Percentiles rank a stretch among this genome's conserved stretches.
Evolutionary conservation across 2,113 vertebrate genomes (phyloP).

Genomic region (Nesospiza acunhae): DNA sequence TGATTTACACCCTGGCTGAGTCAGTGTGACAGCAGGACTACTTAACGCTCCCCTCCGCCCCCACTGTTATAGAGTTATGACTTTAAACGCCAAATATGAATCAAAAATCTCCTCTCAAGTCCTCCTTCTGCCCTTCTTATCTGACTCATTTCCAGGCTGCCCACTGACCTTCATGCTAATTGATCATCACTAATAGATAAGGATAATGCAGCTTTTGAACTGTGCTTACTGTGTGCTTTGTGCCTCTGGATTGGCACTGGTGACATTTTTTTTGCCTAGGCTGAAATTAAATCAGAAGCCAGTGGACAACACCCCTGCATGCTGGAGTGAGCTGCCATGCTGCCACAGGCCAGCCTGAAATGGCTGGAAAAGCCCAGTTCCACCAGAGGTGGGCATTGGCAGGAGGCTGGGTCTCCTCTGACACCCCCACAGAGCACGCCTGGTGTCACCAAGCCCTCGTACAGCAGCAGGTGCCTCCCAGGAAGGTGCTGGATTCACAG

Average conservation of each 20-base stretch:
- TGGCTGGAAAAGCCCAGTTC: neutral
- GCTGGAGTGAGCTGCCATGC: neutral
- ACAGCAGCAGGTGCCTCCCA: neutral
- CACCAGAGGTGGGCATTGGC: neutral
- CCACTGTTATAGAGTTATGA: slow-evolving; percentile 53
- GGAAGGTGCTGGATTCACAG: neutral
- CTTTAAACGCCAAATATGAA: slow-evolving; percentile 45
- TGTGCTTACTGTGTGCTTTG: neutral
- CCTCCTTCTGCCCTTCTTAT: slow-evolving; percentile 53
- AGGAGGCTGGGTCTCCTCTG: neutral
- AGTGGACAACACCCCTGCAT: neutral
- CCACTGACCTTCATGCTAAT: slow-evolving; percentile 63
- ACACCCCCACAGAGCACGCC: accelerated
- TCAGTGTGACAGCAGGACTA: slow-evolving; percentile 57
- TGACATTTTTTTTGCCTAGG: neutral
- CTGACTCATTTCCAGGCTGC: slow-evolving; percentile 54
- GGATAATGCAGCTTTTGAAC: slow-evolving; percentile 45
- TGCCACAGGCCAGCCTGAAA: neutral
- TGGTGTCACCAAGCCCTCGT: neutral
- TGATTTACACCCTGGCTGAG: slow-evolving; percentile 52
- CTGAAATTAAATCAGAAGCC: neutral
- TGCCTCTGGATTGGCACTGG: neutral
- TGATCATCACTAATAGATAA: slow-evolving; percentile 63
- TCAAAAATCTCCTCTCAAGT: slow-evolving; percentile 53
- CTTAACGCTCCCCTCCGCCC: slow-evolving; percentile 54